Evolutionary conservation across 2,113 vertebrate genomes (phyloP).

Genomic region (Ochotona princeps): DNA sequence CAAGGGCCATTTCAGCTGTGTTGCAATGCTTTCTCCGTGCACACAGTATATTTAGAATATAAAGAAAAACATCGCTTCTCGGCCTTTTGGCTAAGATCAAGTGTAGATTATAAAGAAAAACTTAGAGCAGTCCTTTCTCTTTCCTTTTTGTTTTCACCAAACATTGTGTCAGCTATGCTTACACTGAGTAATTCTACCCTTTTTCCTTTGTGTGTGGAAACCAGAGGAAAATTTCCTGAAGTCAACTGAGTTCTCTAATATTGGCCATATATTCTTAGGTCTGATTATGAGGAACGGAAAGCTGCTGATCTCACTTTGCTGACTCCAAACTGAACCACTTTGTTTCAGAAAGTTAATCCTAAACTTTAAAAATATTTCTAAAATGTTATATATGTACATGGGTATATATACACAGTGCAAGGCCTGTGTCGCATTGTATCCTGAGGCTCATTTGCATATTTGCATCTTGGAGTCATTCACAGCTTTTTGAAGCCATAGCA

Average conservation of each 20-base stretch:
- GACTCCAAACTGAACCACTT: not conserved
- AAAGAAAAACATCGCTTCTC: constrained; percentile 37
- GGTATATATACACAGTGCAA: not conserved
- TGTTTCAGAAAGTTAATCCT: constrained; percentile 16
- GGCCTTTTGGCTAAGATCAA: no score
- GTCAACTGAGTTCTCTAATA: not conserved
- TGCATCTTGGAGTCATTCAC: no score
- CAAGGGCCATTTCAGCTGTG: not conserved
- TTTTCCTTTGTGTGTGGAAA: constrained; percentile 26
- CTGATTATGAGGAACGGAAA: not conserved
- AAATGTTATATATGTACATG: not conserved
- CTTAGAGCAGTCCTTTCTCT: not conserved
- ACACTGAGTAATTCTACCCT: not conserved
- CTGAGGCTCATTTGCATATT: no score
- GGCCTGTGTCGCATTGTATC: no score
- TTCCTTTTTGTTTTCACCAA: not conserved
- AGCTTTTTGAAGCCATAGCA: no score
- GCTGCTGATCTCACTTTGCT: not conserved
- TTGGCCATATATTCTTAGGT: not conserved
- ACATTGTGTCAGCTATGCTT: not conserved
- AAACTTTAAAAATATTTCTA: not conserved
- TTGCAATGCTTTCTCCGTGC: not conserved
- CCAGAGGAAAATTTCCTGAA: constrained; percentile 27
- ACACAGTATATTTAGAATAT: not conserved
- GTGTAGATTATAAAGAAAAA: not conserved